Conservation (phyloP, 2,113 vertebrate genomes). For the Orycteropus afer region DNA sequence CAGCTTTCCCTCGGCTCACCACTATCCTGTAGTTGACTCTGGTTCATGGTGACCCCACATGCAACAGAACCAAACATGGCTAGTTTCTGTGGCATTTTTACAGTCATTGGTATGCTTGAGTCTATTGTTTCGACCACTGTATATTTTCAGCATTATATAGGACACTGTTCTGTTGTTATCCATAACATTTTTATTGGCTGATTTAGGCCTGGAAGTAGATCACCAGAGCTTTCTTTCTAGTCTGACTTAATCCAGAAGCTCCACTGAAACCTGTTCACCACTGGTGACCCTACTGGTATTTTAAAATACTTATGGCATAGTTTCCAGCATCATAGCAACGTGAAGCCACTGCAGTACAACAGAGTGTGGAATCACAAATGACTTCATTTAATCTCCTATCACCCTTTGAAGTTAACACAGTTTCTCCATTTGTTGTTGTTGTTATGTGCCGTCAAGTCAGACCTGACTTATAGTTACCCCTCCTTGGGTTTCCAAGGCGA, state of each 20-base stretch:
- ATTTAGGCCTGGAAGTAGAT: background rate
- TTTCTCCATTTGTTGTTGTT: background rate
- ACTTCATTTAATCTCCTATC: background rate
- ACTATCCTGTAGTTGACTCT: background rate
- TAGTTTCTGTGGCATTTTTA: background rate
- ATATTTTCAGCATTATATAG: background rate
- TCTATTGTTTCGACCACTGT: background rate
- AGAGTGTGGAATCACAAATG: rapidly evolving
- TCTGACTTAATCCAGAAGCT: background rate
- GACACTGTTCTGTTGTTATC: background rate
- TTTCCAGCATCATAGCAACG: background rate
- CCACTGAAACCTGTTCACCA: background rate
- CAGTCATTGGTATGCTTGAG: background rate
- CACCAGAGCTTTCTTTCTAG: background rate
- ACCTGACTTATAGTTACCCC: too few relatives aligned
- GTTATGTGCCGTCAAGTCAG: too few relatives aligned
- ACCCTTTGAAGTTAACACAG: background rate
- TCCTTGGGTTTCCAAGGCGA: too few relatives aligned
- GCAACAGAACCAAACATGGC: background rate
- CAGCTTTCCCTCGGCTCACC: background rate
- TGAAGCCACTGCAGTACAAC: background rate
- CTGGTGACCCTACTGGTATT: background rate
- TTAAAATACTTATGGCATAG: background rate
- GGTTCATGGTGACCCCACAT: background rate
- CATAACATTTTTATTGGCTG: background rate